These are phyloP conservation scores for Porites evermanni DNA, from an alignment of 92 coral and sea anemone species.

Conservation along the genomic window DNA sequence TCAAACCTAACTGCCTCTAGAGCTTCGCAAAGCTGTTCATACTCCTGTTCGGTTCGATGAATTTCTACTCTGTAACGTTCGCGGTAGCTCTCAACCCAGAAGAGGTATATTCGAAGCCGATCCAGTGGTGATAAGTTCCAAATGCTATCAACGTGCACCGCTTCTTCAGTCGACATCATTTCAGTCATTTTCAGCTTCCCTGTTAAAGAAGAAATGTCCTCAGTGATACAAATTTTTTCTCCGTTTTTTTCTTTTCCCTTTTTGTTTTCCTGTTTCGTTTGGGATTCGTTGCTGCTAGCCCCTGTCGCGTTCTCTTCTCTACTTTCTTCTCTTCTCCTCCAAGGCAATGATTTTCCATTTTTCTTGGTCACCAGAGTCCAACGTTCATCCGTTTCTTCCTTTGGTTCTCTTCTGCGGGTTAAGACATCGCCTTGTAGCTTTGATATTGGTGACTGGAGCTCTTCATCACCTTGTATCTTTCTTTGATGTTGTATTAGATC, in stretches of 20 bases:
- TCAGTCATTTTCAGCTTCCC: slow-evolving; percentile 23
- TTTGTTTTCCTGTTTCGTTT: background rate
- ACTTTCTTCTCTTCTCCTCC: background rate
- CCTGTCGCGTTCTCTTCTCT: background rate
- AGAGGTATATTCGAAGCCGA: slow-evolving; percentile 70
- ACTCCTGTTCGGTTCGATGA: slow-evolving; percentile 40
- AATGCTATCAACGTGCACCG: slow-evolving; percentile 37
- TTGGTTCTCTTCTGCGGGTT: background rate
- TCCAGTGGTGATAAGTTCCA: slow-evolving; percentile 63
- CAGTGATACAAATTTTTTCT: background rate
- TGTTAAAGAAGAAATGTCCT: slow-evolving; percentile 4
- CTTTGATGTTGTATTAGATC: slow-evolving; percentile 32
- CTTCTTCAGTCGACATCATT: slow-evolving; percentile 59
- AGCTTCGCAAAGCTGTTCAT: slow-evolving; percentile 45
- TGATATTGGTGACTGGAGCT: background rate
- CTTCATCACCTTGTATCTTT: slow-evolving; percentile 53
- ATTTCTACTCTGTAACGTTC: slow-evolving; percentile 26
- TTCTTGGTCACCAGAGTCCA: background rate
- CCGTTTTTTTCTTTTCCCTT: background rate
- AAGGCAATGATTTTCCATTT: background rate
- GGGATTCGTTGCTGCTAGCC: background rate
- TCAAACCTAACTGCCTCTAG: background rate
- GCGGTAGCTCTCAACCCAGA: slow-evolving; percentile 63
- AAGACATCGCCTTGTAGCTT: background rate
- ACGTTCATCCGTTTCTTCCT: slow-evolving; percentile 24